Evolutionary conservation across 2,888 invertebrate species (phyloP).

Genomic region (Morpho achilles): DNA sequence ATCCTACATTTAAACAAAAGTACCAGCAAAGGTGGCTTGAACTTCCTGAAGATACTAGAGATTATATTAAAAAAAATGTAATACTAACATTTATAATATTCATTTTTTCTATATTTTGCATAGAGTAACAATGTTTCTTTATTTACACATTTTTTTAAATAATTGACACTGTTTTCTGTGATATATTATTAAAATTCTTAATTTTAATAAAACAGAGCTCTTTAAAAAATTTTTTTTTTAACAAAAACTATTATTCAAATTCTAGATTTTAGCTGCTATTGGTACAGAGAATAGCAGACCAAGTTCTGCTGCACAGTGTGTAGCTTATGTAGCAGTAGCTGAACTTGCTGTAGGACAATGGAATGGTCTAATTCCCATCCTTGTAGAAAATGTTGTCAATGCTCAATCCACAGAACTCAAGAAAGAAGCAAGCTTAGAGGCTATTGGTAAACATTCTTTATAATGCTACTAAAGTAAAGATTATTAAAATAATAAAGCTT

Average conservation of each 20-base stretch:
- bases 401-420: constrained; percentile 93
- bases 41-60: constrained; percentile 91
- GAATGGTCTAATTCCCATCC: constrained; percentile 91
- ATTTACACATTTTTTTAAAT: too few species aligned
- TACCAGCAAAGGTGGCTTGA: constrained; percentile 97
- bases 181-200: background rate
- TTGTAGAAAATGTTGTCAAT: constrained; percentile 95
- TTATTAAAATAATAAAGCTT: background rate
- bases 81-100: constrained; percentile 31
- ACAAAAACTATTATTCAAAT: constrained; percentile 2
- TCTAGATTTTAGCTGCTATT: constrained; percentile 92
- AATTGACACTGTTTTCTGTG: too few species aligned
- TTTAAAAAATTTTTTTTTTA: background rate
- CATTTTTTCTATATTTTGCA: background rate
- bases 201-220: background rate
- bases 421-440: constrained; percentile 97
- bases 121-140: background rate
- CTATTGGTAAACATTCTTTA: constrained; percentile 85
- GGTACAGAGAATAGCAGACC: constrained; percentile 98
- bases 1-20: constrained; percentile 86
- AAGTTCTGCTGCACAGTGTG: constrained; percentile 99
- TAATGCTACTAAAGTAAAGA: background rate
- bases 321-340: constrained; percentile 98
- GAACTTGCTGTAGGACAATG: constrained; percentile 96
- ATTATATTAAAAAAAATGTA: constrained; percentile 97